Evolutionary conservation across 2,888 invertebrate genomes (phyloP).

Genomic region (Miltochrista miniata): DNA sequence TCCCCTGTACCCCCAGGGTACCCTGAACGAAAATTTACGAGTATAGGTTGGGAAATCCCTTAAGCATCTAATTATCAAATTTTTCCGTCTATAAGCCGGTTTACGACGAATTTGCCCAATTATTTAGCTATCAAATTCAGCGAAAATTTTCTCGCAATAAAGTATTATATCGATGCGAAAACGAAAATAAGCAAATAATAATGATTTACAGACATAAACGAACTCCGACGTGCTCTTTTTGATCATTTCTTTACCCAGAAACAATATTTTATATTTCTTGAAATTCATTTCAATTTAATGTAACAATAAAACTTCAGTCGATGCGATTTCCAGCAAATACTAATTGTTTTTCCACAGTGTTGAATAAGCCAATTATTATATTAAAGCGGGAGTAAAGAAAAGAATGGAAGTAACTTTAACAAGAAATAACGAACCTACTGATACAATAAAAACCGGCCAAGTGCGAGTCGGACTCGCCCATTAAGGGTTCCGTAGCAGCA

Average conservation of each 20-base stretch:
- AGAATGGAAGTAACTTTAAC: too few species aligned
- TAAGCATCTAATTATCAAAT: constrained; percentile 72
- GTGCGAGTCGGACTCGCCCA: too few species aligned
- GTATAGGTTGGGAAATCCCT: constrained; percentile 57
- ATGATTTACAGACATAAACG: constrained; percentile 63
- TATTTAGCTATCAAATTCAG: constrained; percentile 68
- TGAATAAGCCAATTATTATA: too few species aligned
- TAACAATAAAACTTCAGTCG: background rate
- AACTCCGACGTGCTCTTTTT: constrained; percentile 46
- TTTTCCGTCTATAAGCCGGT: constrained; percentile 68
- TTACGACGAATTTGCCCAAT: constrained; percentile 69
- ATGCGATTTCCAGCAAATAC: background rate
- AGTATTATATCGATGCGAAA: constrained; percentile 58
- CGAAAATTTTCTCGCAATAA: constrained; percentile 65
- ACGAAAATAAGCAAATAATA: constrained; percentile 71
- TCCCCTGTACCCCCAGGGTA: too few species aligned
- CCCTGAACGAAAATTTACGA: constrained; percentile 11
- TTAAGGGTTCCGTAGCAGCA: too few species aligned
- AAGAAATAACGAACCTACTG: too few species aligned
- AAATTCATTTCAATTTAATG: background rate
- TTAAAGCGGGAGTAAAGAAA: too few species aligned
- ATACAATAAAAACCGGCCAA: too few species aligned
- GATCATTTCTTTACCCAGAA: background rate
- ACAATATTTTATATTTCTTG: background rate
- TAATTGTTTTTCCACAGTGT: too few species aligned